Evolutionary conservation across 2,797 vertebrate species (phyloP).

Genomic region (Schizothorax lantsangensis): DNA sequence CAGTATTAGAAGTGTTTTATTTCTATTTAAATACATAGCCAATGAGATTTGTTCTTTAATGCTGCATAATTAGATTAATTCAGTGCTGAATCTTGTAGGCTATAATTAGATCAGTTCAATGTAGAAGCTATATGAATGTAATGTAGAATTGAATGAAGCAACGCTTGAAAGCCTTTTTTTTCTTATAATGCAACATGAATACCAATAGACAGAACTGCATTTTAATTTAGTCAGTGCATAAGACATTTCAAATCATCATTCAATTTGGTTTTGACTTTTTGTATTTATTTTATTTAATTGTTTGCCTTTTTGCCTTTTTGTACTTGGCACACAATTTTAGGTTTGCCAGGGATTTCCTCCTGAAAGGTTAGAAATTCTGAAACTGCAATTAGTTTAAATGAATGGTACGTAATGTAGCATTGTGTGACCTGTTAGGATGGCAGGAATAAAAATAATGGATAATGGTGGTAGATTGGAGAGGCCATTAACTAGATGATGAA

Average conservation of each 20-base stretch:
- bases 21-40: not conserved
- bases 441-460: conserved; percentile 16
- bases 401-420: not conserved
- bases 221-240: conserved; percentile 6
- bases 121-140: conserved; percentile 5
- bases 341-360: not conserved
- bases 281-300: not conserved
- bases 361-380: conserved; percentile 5
- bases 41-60: not conserved
- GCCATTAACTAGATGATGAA: conserved; percentile 12
- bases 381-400: conserved; percentile 13
- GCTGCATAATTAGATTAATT: conserved; percentile 1
- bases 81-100: not conserved
- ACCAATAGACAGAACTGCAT: not conserved
- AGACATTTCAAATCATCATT: not conserved
- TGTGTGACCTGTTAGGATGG: not conserved
- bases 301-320: not conserved
- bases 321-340: not conserved
- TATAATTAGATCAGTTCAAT: conserved; percentile 10
- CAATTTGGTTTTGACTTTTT: conserved; percentile 2
- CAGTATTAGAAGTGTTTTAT: not conserved
- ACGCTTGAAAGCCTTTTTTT: not conserved
- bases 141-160: not conserved
- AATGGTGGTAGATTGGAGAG: conserved; percentile 12
- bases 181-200: not conserved